phyloP scores from a whole-genome alignment of 37 sponge, comb jelly and placozoan genomes.

The Lycopodina hypogea region DNA sequence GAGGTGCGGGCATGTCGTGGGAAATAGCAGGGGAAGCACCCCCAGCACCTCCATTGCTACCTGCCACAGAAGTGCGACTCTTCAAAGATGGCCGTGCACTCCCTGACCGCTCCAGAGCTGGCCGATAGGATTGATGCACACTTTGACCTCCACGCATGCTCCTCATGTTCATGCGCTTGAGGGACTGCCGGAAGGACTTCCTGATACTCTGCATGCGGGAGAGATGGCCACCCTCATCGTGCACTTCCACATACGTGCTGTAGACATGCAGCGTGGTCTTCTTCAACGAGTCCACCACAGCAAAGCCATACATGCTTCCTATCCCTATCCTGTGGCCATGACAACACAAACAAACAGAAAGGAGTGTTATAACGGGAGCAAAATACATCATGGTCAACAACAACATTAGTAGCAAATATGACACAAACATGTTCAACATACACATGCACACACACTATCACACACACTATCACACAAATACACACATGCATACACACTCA shows the following conservation, averaged over 20 bases:
- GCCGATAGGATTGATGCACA: slow-evolving; percentile 30
- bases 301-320: slow-evolving; percentile 79
- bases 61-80: slow-evolving; percentile 8
- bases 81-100: slow-evolving; percentile 44
- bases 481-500: too few species aligned
- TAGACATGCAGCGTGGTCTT: slow-evolving; percentile 35
- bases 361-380: neutral
- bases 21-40: slow-evolving; percentile 2
- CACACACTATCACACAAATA: too few species aligned
- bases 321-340: slow-evolving; percentile 54
- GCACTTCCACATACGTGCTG: slow-evolving; percentile 51
- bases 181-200: slow-evolving; percentile 75
- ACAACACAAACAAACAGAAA: too few species aligned
- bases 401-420: neutral
- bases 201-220: slow-evolving; percentile 82
- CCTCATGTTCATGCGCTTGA: slow-evolving; percentile 61
- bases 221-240: slow-evolving; percentile 9
- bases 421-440: neutral
- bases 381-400: neutral
- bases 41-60: neutral
- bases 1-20: slow-evolving; percentile 10
- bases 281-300: slow-evolving; percentile 70
- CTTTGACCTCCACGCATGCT: slow-evolving; percentile 69
- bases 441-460: neutral
- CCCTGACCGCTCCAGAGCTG: slow-evolving; percentile 37